Conservation (phyloP, 2,797 vertebrate genomes). For the Anguilla obscura region DNA sequence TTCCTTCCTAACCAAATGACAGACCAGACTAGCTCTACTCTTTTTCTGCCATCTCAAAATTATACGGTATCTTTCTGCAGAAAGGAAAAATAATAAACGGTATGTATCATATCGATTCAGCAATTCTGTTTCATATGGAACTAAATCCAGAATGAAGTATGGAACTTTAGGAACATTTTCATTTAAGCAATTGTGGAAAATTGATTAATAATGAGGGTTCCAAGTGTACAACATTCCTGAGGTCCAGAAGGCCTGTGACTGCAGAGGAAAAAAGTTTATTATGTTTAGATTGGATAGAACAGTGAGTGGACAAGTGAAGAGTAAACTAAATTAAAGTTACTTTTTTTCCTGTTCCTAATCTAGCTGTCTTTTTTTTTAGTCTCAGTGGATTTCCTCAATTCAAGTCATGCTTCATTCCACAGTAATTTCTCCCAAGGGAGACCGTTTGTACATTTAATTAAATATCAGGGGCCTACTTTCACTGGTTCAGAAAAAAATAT, state of each 20-base stretch:
- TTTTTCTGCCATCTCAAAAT: neutral
- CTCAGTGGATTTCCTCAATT: neutral
- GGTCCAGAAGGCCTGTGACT: neutral
- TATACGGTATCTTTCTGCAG: neutral
- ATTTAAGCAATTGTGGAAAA: neutral
- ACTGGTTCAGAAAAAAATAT: neutral
- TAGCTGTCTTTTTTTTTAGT: neutral
- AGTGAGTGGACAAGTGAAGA: neutral
- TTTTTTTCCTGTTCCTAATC: neutral
- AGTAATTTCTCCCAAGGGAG: neutral
- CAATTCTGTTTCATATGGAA: neutral
- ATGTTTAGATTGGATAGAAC: neutral
- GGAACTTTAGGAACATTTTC: neutral
- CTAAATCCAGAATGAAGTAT: neutral
- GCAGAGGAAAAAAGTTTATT: neutral
- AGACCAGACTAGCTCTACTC: neutral
- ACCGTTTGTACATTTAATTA: conserved; percentile 4
- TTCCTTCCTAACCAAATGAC: neutral
- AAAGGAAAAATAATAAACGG: neutral
- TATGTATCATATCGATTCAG: neutral
- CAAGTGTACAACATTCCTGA: neutral
- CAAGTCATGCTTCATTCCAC: neutral
- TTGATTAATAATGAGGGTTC: neutral
- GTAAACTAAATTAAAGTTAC: neutral
- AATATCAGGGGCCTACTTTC: neutral